Base-by-base conservation (phyloP, 2,113 vertebrate species). In the Anarrhichthys ocellatus region DNA sequence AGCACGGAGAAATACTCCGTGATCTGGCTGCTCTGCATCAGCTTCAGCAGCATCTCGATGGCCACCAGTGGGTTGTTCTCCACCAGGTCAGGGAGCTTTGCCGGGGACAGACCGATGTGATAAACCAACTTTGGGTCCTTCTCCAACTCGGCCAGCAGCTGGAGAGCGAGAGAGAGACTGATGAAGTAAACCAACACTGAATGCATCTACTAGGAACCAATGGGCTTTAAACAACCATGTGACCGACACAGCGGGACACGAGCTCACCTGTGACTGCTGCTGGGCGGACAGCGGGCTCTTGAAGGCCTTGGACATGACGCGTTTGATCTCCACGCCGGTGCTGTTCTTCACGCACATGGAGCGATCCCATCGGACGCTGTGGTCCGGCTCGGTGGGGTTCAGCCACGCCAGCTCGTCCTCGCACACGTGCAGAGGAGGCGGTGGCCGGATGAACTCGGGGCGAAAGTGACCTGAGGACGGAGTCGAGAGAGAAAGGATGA, bases 11-110 rank as follows among this genome's bases (percentile, higher is more conserved):
- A 99, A 38, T 99, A 99, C 88, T 99, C 98, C 0, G 98, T 99
- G 93, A 99, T 99, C 96, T 99, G 98, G 90, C 97, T 99, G 77
- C 98, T 99, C 88, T 98, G 98, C 98, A 99, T 99, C 89, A 99
- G 93, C 88, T 99, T 99, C 90, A 99, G 94, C 89, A 99, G 88
- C 98, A 99, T 99, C 94, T 99, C 98, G 87, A 99, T 99, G 87
- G 98, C 98, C 27, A 99, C 98, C 86, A 99, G 94, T 0, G 98
- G 98, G 94, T 99, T 99, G 94, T 99, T 99, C 93, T 99, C 98
- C 87, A 99, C 98, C 32, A 99, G 94, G 86, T 99, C 98, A 2
- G 98, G 98, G 82, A 99, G 95, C 88, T 99, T 99, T 22, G 96
- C 96, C 27, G 98, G 98, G 63, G 96, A 96, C 81, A 99, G 96